A percentile compares a stretch with the other conserved stretches of the same genome.
Conservation (phyloP, 53 echinoderm and acorn worm genomes). For the Glandiceps talaboti region DNA sequence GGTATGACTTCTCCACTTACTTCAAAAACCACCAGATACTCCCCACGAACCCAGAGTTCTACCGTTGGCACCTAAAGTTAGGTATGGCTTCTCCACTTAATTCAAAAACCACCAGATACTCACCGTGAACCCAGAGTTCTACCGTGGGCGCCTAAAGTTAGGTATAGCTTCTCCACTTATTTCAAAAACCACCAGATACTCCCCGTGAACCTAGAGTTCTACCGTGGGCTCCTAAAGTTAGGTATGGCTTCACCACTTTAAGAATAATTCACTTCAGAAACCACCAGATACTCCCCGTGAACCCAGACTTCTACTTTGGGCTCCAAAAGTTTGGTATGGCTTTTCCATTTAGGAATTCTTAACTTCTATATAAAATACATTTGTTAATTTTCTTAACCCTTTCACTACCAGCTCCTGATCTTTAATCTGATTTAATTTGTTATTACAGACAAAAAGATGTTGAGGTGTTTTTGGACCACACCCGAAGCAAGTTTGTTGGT, state of each 20-base stretch:
- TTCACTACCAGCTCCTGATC: too few species aligned
- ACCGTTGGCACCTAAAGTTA: constrained; percentile 97
- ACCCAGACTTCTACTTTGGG: constrained; percentile 65
- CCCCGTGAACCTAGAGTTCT: constrained; percentile 65
- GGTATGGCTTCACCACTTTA: constrained; percentile 31
- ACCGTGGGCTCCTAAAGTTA: constrained; percentile 97
- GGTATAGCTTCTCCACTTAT: constrained; percentile 21
- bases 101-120: constrained; percentile 58
- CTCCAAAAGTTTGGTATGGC: constrained; percentile 84
- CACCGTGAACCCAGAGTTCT: constrained; percentile 63
- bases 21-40: constrained; percentile 58
- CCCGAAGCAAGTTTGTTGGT: constrained; percentile 97
- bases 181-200: constrained; percentile 58
- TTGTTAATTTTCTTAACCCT: too few species aligned
- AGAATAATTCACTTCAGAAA: constrained; percentile 28
- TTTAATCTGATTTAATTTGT: too few species aligned
- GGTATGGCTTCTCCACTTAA: constrained; percentile 22
- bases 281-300: constrained; percentile 92
- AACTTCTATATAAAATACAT: too few species aligned
- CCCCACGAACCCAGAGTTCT: constrained; percentile 63
- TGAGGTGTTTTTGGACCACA: constrained; percentile 86
- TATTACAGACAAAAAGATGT: constrained; percentile 94
- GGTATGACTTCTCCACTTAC: constrained; percentile 22
- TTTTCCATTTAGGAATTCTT: neutral
- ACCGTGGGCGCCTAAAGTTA: constrained; percentile 97